phyloP scores from a whole-genome alignment of 2,888 invertebrate species.

The Cantharis lateralis region DNA sequence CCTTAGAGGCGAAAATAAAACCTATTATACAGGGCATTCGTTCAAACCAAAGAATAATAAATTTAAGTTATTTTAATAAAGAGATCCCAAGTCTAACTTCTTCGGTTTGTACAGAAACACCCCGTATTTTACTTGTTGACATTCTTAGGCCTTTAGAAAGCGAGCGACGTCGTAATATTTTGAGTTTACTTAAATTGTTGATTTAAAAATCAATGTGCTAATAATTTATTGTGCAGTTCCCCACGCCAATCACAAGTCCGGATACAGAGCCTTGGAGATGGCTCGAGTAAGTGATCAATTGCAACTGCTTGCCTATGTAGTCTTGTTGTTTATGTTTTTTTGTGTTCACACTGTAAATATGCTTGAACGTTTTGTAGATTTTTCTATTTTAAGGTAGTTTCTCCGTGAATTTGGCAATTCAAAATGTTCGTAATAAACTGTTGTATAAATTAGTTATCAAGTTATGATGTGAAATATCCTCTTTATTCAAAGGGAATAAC shows the following conservation, averaged over 20 bases:
- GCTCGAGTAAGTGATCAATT: constrained; percentile 75
- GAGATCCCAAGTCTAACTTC: too few species aligned
- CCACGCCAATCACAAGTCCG: constrained; percentile 86
- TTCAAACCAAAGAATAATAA: neutral
- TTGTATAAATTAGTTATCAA: too few species aligned
- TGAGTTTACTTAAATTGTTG: neutral
- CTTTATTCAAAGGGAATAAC: too few species aligned
- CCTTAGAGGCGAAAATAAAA: neutral
- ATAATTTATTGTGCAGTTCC: constrained; percentile 68
- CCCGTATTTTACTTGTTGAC: neutral
- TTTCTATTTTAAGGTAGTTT: too few species aligned
- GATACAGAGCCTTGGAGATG: constrained; percentile 90
- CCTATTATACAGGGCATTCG: neutral
- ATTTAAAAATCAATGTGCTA: constrained; percentile 10
- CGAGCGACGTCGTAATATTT: neutral
- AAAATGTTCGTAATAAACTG: too few species aligned
- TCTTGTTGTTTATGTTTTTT: constrained; percentile 38
- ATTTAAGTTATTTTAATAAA: too few species aligned
- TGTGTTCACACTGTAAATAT: neutral
- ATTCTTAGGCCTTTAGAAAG: neutral
- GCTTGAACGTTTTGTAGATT: neutral
- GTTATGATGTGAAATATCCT: too few species aligned
- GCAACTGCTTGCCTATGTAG: constrained; percentile 41
- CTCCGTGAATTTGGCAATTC: too few species aligned
- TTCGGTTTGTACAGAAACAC: neutral